phyloP scores from a whole-genome alignment of 2,797 vertebrate species.

The Pipistrellus pipistrellus region DNA sequence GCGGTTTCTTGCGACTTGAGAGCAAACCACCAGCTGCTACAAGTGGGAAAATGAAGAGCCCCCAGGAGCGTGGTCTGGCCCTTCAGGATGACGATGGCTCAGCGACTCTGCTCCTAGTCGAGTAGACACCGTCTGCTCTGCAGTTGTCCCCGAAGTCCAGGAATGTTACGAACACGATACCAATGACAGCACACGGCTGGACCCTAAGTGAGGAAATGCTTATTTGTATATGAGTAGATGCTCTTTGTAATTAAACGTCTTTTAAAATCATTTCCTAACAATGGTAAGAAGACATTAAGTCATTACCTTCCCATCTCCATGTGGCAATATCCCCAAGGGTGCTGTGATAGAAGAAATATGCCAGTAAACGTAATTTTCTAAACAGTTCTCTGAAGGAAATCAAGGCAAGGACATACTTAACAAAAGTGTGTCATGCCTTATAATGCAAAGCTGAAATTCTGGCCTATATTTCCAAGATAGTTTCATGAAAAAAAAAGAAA shows the following conservation, averaged over 20 bases:
- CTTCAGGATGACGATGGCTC: background rate
- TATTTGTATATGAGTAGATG: background rate
- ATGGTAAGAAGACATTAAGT: constrained; percentile 54
- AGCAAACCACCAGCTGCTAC: constrained; percentile 54
- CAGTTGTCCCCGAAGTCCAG: background rate
- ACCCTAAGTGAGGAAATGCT: background rate
- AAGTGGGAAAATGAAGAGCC: constrained; percentile 48
- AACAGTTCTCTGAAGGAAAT: constrained; percentile 67
- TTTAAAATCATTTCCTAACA: constrained; percentile 60
- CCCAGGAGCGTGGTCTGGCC: background rate
- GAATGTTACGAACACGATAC: background rate
- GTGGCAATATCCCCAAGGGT: constrained; percentile 27
- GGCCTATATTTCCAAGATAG: constrained; percentile 68
- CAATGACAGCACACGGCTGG: background rate
- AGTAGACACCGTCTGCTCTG: background rate
- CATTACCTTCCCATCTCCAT: constrained; percentile 61
- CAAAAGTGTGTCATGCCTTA: constrained; percentile 55
- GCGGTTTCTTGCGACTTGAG: background rate
- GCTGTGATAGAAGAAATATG: constrained; percentile 52
- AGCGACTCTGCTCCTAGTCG: background rate
- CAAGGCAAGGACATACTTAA: constrained; percentile 57
- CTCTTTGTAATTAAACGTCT: constrained; percentile 65
- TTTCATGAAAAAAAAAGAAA: background rate
- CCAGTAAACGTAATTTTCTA: constrained; percentile 73
- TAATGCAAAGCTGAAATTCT: constrained; percentile 49